Percentiles rank a stretch among this genome's conserved stretches.
Evolutionary conservation across 1,140 invertebrate genomes (phyloP).

Genomic region (Amyelois transitella): DNA sequence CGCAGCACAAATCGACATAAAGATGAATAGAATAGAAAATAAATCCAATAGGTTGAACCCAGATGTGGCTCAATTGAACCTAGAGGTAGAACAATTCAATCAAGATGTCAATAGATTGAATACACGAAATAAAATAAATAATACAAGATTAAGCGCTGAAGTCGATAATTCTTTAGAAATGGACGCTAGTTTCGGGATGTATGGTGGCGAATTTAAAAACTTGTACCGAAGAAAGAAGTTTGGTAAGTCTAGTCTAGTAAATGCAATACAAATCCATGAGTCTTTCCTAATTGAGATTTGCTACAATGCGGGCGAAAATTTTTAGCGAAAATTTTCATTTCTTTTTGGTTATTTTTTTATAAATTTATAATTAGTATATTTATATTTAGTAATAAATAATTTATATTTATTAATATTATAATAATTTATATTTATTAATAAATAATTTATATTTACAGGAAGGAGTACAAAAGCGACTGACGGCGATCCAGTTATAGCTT

Average conservation of each 20-base stretch:
- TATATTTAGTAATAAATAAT: too few relatives aligned
- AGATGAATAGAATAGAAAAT: slow-evolving; percentile 35
- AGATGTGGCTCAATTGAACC: slow-evolving; percentile 23
- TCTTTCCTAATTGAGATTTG: too few relatives aligned
- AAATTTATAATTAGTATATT: too few relatives aligned
- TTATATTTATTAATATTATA: too few relatives aligned
- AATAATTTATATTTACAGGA: slow-evolving; percentile 22
- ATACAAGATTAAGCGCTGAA: slow-evolving; percentile 15
- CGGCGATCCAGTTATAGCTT: slow-evolving; percentile 69
- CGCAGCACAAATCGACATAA: slow-evolving; percentile 64
- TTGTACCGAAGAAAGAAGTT: slow-evolving; percentile 53
- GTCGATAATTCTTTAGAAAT: slow-evolving; percentile 24
- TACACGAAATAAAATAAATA: neutral
- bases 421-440: neutral
- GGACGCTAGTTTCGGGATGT: slow-evolving; percentile 29
- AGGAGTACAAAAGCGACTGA: slow-evolving; percentile 58
- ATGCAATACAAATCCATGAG: too few relatives aligned
- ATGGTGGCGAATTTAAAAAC: slow-evolving; percentile 45
- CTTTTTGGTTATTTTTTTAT: too few relatives aligned
- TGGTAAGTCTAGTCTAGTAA: slow-evolving; percentile 31
- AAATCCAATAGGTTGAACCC: slow-evolving; percentile 35
- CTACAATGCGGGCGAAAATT: too few relatives aligned
- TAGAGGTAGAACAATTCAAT: slow-evolving; percentile 11
- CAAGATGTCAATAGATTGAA: neutral
- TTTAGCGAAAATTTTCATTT: too few relatives aligned